Percentiles rank a stretch among this genome's conserved stretches.
Conservation (phyloP, 2,888 invertebrate species). For the Macrosoma leucophasiata region DNA sequence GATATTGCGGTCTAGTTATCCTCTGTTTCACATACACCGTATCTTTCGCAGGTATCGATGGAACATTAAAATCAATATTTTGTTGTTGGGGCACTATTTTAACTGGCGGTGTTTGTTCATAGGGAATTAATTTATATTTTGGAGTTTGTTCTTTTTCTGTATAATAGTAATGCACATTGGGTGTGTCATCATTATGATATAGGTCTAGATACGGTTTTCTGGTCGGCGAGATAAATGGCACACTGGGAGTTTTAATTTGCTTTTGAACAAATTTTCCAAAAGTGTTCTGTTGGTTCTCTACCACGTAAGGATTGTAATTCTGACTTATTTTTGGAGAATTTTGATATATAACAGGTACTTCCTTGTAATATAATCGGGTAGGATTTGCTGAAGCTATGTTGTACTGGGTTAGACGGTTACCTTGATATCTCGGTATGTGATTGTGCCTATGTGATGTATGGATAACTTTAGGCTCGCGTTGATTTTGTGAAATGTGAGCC, state of each 20-base stretch:
- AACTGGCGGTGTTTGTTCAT: slow-evolving; percentile 66
- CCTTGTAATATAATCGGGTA: slow-evolving; percentile 56
- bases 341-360: slow-evolving; percentile 41
- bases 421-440: slow-evolving; percentile 65
- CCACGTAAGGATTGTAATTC: slow-evolving; percentile 40
- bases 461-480: slow-evolving; percentile 49
- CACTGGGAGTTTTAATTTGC: slow-evolving; percentile 38
- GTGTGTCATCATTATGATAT: slow-evolving; percentile 40
- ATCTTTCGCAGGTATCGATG: slow-evolving; percentile 42
- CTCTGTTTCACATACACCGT: slow-evolving; percentile 48
- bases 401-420: slow-evolving; percentile 62
- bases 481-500: slow-evolving; percentile 37
- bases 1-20: slow-evolving; percentile 43
- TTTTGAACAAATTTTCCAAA: slow-evolving; percentile 42
- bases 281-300: slow-evolving; percentile 38
- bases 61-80: slow-evolving; percentile 28
- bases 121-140: slow-evolving; percentile 67
- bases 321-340: slow-evolving; percentile 36
- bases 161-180: slow-evolving; percentile 54
- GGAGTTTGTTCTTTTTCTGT: slow-evolving; percentile 50
- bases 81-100: slow-evolving; percentile 32
- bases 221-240: slow-evolving; percentile 33
- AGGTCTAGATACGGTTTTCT: slow-evolving; percentile 51
- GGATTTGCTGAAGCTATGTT: slow-evolving; percentile 68
- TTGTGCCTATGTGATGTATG: slow-evolving; percentile 42